Evolutionary conservation across 2,888 invertebrate species (phyloP), one percentile per base, ranked within the genome.

Genomic region (Drosophila fungiperda): DNA sequence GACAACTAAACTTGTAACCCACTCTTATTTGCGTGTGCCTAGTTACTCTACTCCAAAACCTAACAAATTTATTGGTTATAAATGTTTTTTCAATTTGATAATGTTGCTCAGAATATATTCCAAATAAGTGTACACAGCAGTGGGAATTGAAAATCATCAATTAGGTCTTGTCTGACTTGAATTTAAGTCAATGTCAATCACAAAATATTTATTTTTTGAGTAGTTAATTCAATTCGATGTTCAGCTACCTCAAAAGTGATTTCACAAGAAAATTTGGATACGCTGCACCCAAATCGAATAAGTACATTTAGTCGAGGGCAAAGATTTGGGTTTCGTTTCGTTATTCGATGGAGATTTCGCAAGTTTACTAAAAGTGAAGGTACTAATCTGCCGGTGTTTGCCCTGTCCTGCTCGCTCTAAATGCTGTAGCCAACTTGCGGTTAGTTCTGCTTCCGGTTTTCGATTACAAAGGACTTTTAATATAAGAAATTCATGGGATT

Each of bases 401-500:
- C 53, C 59, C 70, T 64, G 81, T 57, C 58, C 70, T 64, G 81
- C 62, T 66, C 82, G 58, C 67, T 65, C 38, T 57, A 63, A 26
- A 66, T 72, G 20, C 66, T 58, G 48, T 71, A 71, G 72, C 63
- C 71, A 73, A 73, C 72, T 85, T 85, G 88, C 32, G 90, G 85
- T 73, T 78, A 63, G 74, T 71, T 70, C 68, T 73, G 70, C 90
- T 77, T 87, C 85, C 85, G 86, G 88, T 76, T 90, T 88, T 86
- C 90, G 88, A 90, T 86, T 88, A 73, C 86, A 88, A 74, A 77
- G 80, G 77, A 70, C 80, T 73, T 77, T 88, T 67, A 71, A 55
- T 75, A 85, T 87, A 85, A 89, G 86, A 85, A 82, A 85, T 85
- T 85, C 90, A 85, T 89, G 88, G 80, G 68, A 74, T 82, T 77